phyloP scores from a whole-genome alignment of 2,113 vertebrate species.

The Cinclus cinclus region DNA sequence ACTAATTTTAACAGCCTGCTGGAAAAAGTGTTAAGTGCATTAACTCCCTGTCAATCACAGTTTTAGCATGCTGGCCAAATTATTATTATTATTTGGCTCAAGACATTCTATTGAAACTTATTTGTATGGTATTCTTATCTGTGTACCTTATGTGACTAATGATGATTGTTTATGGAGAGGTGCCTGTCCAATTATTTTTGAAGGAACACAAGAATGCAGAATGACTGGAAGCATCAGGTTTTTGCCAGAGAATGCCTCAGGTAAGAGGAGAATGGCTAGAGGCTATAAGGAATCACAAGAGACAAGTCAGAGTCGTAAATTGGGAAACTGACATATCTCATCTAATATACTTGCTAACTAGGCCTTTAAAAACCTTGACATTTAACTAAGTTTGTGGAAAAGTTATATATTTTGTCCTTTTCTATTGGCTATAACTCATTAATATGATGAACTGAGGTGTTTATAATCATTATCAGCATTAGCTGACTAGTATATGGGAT shows the following conservation, averaged over 20 bases:
- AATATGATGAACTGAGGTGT: conserved; percentile 71
- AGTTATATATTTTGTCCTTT: conserved; percentile 81
- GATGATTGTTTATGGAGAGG: conserved; percentile 91
- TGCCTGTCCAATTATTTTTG: conserved; percentile 99
- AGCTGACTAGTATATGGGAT: conserved; percentile 26
- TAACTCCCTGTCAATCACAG: conserved; percentile 84
- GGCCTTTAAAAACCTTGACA: conserved; percentile 99
- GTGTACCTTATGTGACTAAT: conserved; percentile 81
- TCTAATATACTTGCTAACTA: conserved; percentile 99
- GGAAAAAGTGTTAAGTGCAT: conserved; percentile 81
- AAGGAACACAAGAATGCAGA: conserved; percentile 99
- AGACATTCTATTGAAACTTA: conserved; percentile 78
- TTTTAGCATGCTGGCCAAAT: conserved; percentile 73
- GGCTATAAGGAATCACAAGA: conserved; percentile 94
- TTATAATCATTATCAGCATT: conserved; percentile 70
- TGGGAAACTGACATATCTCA: conserved; percentile 99
- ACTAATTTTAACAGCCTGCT: conserved; percentile 74
- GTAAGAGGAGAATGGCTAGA: conserved; percentile 99
- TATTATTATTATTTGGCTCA: conserved; percentile 75
- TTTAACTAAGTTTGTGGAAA: conserved; percentile 86
- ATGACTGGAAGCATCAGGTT: conserved; percentile 99
- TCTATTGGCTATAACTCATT: conserved; percentile 79
- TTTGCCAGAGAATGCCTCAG: conserved; percentile 96
- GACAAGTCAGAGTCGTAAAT: conserved; percentile 94
- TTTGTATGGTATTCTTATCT: conserved; percentile 78